Base-by-base conservation (phyloP, 2,113 vertebrate genomes). In the Mirza zaza region DNA sequence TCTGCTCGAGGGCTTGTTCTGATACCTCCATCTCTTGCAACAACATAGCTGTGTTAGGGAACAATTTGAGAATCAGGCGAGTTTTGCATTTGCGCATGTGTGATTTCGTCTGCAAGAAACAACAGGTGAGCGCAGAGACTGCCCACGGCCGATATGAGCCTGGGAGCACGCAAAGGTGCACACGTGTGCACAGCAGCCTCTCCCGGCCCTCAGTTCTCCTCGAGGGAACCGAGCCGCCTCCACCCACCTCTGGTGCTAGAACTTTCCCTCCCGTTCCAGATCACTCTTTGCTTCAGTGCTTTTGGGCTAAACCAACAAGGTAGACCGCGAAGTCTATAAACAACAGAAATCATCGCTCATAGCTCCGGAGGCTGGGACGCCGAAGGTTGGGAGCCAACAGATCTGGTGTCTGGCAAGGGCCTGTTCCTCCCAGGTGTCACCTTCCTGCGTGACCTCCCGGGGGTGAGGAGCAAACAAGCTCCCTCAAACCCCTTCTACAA, bases 161-260 rank as follows among this genome's bases (percentile, higher is more conserved):
- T 6, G 27, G 76, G 50, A 68, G 55, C 6, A 5, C 15, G 9
- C 4, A 11, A 10, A 32, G 11, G 8, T 1, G 0, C 2, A 9
- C 4, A 8, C 10, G 2, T 1, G 15, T 5, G n/a, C 20, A 57
- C 4, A 0, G 61, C 45, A 7, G 8, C 21, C 13, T 18, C 45
- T 48, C n/a, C 21, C 5, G 6, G 2, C 14, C 61, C 21, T 12
- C 50, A 21, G 79, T 17, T 3, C 32, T 12, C 18, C 55, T 0
- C 4, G 10, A 0, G 6, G 65, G 42, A 63, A 63, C 61, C 36
- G 2, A 91, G 48, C 23, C n/a, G 10, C 5, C 15, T 11, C 76
- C 68, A 68, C 5, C n/a, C 55, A 23, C 8, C 3, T 18, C 61
- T 71, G 27, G 17, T 3, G 3, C 9, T 52, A 29, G 70, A 61